Evolutionary conservation across 1,140 invertebrate species (phyloP).

Genomic region (Batillaria attramentaria): DNA sequence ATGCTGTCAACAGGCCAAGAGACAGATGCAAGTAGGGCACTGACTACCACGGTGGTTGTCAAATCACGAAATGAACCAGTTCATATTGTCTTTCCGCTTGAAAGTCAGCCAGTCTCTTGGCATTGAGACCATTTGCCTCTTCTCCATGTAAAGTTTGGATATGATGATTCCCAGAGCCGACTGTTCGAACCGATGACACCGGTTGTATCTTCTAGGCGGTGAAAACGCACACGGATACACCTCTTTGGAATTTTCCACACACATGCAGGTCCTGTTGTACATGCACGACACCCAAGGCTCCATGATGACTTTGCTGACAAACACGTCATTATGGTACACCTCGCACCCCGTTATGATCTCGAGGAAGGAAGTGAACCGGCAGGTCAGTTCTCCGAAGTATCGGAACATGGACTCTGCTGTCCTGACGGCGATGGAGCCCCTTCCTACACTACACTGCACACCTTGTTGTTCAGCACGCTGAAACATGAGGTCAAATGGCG

Average conservation of each 20-base stretch:
- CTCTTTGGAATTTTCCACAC: background rate
- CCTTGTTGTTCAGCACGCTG: background rate
- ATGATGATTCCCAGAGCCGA: background rate
- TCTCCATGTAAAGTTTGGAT: background rate
- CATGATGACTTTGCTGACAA: background rate
- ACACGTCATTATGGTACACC: constrained; percentile 11
- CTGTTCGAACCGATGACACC: background rate
- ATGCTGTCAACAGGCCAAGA: no score
- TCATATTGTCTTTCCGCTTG: no score
- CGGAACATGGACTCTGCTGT: background rate
- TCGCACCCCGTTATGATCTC: constrained; percentile 14
- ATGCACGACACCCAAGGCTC: background rate
- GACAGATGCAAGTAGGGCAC: no score
- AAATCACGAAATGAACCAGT: no score
- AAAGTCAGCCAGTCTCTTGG: no score
- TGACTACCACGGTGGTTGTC: no score
- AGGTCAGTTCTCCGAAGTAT: constrained; percentile 1
- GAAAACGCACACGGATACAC: background rate
- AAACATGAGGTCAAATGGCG: background rate
- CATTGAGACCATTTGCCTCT: background rate
- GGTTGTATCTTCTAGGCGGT: background rate
- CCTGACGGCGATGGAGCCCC: constrained; percentile 7
- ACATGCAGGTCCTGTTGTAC: background rate
- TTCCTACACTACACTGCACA: background rate
- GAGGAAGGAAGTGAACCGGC: background rate